Conservation (phyloP, 2,797 vertebrate genomes). For the Trematomus bernacchii region DNA sequence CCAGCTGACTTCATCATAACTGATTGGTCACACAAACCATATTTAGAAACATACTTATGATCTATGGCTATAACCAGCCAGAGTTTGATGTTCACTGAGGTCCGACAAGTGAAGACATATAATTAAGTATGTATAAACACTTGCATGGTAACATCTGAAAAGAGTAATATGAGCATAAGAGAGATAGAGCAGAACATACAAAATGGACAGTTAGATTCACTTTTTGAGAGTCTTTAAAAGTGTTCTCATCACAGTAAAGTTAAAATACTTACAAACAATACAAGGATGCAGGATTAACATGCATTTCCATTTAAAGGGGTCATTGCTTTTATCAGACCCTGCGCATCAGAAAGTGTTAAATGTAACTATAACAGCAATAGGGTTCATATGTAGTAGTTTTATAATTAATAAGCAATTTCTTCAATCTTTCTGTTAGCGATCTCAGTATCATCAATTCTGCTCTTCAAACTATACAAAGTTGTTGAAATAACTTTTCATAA, state of each 20-base stretch:
- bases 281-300: not conserved
- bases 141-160: not conserved
- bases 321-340: not conserved
- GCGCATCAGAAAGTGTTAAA: not conserved
- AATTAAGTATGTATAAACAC: not conserved
- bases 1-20: not conserved
- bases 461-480: not conserved
- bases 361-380: no score
- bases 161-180: not conserved
- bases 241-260: not conserved
- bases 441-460: not conserved
- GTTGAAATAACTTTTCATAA: constrained; percentile 5
- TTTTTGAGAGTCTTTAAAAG: not conserved
- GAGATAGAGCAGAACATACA: not conserved
- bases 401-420: not conserved
- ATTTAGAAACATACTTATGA: constrained; percentile 16
- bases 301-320: not conserved
- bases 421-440: not conserved
- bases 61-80: not conserved
- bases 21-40: constrained; percentile 3
- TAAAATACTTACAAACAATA: not conserved
- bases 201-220: not conserved
- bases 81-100: not conserved
- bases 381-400: not conserved
- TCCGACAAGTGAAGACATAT: constrained; percentile 12